A percentile compares a stretch with the other conserved stretches of the same genome.
phyloP scores from a whole-genome alignment of 1,140 invertebrate species.

The Drosophila albomicans region DNA sequence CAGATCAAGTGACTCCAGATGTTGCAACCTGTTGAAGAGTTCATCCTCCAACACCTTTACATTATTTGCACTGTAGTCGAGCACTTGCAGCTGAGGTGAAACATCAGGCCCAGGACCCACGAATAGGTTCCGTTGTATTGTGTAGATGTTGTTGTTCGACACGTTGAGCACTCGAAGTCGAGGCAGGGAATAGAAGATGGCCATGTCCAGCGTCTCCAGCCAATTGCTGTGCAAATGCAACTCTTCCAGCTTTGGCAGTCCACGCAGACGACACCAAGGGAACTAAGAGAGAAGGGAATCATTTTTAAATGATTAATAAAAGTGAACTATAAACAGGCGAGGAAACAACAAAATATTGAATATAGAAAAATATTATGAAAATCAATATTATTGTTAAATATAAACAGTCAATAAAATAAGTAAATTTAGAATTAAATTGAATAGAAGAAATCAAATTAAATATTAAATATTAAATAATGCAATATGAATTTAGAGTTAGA shows the following conservation, averaged over 20 bases:
- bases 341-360: no score
- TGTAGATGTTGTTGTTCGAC: slow-evolving; percentile 65
- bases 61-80: slow-evolving; percentile 77
- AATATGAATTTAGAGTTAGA: no score
- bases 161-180: slow-evolving; percentile 62
- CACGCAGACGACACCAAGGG: slow-evolving; percentile 48
- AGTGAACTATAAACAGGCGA: no score
- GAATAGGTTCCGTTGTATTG: slow-evolving; percentile 53
- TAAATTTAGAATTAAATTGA: no score
- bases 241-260: slow-evolving; percentile 53
- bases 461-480: no score
- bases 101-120: slow-evolving; percentile 24
- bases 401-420: no score
- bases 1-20: slow-evolving; percentile 60
- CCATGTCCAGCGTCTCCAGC: slow-evolving; percentile 57
- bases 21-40: slow-evolving; percentile 48
- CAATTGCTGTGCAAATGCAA: slow-evolving; percentile 67
- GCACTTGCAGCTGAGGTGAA: slow-evolving; percentile 35
- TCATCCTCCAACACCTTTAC: slow-evolving; percentile 43
- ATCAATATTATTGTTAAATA: no score
- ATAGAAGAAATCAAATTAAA: no score
- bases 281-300: slow-evolving; percentile 40
- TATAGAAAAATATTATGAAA: no score
- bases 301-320: no score
- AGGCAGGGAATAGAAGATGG: slow-evolving; percentile 58